Evolutionary conservation across 2,113 vertebrate species (phyloP).

Genomic region (Hemibagrus wyckioides): DNA sequence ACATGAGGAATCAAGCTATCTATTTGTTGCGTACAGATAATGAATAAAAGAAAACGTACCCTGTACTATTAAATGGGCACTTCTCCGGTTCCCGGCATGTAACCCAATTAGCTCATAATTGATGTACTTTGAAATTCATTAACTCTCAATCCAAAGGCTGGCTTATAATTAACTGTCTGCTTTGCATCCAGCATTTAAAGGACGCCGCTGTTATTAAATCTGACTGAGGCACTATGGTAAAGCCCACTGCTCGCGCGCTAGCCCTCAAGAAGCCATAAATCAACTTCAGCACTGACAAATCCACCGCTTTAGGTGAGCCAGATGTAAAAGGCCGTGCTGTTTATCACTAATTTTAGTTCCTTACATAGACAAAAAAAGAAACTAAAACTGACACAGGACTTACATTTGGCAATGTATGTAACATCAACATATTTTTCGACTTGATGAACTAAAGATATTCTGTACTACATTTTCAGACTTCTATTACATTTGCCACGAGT

Average conservation of each 20-base stretch:
- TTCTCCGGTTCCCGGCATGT: conserved; percentile 61
- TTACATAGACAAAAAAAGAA: not conserved
- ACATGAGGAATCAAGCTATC: conserved; percentile 14
- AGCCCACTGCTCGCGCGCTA: conserved; percentile 24
- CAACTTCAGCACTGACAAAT: conserved; percentile 15
- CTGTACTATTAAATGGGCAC: conserved; percentile 48
- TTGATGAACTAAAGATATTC: not conserved
- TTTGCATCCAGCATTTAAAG: conserved; percentile 74
- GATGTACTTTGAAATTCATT: conserved; percentile 86
- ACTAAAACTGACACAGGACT: not conserved
- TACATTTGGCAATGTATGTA: not conserved
- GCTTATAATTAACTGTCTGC: conserved; percentile 84
- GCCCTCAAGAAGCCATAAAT: conserved; percentile 30
- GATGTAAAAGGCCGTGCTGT: not conserved
- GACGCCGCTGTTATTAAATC: conserved; percentile 66
- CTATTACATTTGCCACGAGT: not conserved
- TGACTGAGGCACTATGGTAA: conserved; percentile 55
- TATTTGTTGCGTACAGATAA: conserved; percentile 5
- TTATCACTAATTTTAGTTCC: not conserved
- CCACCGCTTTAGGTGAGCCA: not conserved
- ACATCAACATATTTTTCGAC: not conserved
- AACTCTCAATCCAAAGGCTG: conserved; percentile 76
- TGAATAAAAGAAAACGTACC: conserved; percentile 28
- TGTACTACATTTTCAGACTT: not conserved
- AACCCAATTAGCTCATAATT: conserved; percentile 87